phyloP scores from a whole-genome alignment of 2,113 vertebrate genomes.

The Agelaius tricolor region DNA sequence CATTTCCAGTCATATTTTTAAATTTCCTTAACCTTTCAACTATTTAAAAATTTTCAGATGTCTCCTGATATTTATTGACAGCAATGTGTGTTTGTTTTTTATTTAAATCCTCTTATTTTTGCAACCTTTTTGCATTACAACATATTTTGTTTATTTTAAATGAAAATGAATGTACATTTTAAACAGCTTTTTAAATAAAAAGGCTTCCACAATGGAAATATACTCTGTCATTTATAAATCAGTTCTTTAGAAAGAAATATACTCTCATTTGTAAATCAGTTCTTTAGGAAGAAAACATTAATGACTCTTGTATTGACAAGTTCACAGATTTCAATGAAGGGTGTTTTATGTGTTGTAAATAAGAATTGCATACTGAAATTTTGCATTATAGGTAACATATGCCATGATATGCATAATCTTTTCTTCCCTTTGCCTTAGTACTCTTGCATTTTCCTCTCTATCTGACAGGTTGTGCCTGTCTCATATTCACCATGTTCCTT shows the following conservation, averaged over 20 bases:
- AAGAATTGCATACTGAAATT: not conserved
- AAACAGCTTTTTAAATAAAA: not conserved
- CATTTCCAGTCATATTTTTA: not conserved
- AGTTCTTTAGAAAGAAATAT: not conserved
- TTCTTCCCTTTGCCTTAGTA: not conserved
- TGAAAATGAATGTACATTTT: not conserved
- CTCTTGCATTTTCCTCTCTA: not conserved
- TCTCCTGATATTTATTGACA: not conserved
- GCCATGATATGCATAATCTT: not conserved
- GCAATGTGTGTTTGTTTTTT: not conserved
- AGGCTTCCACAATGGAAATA: not conserved
- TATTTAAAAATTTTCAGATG: not conserved
- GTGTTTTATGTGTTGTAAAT: not conserved
- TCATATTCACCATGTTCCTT: fast-evolving
- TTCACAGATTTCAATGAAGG: not conserved
- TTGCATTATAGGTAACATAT: not conserved
- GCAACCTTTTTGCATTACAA: not conserved
- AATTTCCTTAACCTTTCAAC: constrained; percentile 9
- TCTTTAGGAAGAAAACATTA: not conserved
- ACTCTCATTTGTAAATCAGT: not conserved
- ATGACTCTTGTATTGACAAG: not conserved
- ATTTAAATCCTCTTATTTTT: constrained; percentile 17
- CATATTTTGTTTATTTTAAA: constrained; percentile 38
- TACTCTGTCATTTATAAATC: not conserved
- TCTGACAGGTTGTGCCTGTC: not conserved